Evolutionary conservation across 2,113 vertebrate genomes (phyloP).

Genomic region (Hystrix brachyura): DNA sequence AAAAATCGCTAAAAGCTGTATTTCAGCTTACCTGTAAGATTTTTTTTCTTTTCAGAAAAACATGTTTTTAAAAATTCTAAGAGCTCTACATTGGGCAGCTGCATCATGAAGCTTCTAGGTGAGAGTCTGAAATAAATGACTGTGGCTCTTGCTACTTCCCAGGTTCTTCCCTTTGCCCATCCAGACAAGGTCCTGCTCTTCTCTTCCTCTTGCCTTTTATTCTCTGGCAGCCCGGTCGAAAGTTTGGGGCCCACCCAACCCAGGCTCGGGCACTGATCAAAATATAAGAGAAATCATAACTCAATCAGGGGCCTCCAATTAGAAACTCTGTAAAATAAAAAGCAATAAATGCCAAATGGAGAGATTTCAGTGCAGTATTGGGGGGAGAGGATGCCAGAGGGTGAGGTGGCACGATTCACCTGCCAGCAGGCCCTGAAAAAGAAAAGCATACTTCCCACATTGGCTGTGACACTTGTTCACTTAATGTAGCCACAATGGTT

Average conservation of each 20-base stretch:
- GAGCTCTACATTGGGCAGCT: not conserved
- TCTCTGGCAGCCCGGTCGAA: not conserved
- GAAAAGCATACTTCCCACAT: not conserved
- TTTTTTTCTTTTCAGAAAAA: not conserved
- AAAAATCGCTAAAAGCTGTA: not conserved
- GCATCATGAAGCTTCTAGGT: not conserved
- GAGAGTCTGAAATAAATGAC: not conserved
- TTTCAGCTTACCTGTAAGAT: not conserved
- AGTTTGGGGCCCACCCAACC: not conserved
- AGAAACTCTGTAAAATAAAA: not conserved
- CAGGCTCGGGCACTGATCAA: not conserved
- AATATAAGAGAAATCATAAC: not conserved
- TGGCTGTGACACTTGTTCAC: not conserved
- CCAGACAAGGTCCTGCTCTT: not conserved
- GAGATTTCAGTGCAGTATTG: not conserved
- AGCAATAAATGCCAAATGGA: not conserved
- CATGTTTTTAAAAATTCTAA: not conserved
- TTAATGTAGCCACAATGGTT: not conserved
- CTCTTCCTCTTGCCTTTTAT: not conserved
- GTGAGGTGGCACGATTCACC: not conserved
- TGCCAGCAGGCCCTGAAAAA: not conserved
- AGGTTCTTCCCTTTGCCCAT: not conserved
- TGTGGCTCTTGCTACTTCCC: not conserved
- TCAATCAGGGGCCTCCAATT: not conserved
- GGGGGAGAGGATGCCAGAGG: not conserved